A percentile compares a stretch with the other conserved stretches of the same genome.
Conservation (phyloP, 2,113 vertebrate genomes). For the Dicaeum eximium region DNA sequence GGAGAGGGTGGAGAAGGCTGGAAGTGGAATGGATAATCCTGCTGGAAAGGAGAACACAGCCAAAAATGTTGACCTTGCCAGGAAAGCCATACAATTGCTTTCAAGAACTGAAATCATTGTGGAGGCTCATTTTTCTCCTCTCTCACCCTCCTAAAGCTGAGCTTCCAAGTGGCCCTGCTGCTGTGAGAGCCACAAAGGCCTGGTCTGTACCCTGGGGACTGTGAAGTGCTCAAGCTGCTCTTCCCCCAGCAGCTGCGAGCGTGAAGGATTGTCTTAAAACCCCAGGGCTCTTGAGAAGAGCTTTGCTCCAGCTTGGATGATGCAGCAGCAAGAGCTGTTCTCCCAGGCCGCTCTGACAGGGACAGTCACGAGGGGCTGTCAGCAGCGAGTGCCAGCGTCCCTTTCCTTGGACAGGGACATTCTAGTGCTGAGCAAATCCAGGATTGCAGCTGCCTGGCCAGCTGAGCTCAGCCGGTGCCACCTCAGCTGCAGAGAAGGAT, state of each 20-base stretch:
- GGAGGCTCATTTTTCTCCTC: neutral
- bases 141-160: neutral
- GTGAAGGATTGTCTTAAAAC: neutral
- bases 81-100: neutral
- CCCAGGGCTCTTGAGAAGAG: neutral
- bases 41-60: neutral
- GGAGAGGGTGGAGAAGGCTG: neutral
- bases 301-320: neutral
- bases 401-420: neutral
- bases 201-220: neutral
- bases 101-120: fast-evolving
- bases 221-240: neutral
- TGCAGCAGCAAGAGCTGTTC: neutral
- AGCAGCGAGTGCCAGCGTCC: neutral
- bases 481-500: neutral
- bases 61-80: neutral
- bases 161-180: neutral
- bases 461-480: neutral
- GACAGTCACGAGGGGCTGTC: neutral
- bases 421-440: neutral
- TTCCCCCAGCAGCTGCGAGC: neutral
- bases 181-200: neutral
- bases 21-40: neutral
- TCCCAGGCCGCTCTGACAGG: neutral
- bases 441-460: neutral